Conservation (phyloP, 2,888 invertebrate genomes). For the Leptinotarsa juncta region DNA sequence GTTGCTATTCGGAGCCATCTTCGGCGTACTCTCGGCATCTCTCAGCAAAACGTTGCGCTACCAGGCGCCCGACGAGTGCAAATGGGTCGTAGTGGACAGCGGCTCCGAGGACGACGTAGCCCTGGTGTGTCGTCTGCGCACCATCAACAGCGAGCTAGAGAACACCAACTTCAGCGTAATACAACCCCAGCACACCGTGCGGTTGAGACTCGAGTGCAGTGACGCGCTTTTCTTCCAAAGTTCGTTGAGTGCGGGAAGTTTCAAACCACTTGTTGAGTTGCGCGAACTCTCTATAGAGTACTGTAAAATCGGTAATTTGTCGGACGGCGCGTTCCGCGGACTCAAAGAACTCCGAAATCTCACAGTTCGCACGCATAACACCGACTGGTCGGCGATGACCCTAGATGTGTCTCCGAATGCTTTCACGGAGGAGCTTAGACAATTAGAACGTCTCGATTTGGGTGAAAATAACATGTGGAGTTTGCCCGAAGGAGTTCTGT, state of each 20-base stretch:
- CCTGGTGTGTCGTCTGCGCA: constrained; percentile 78
- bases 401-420: constrained; percentile 80
- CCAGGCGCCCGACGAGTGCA: constrained; percentile 85
- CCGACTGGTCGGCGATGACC: constrained; percentile 85
- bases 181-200: constrained; percentile 83
- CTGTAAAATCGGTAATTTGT: constrained; percentile 85
- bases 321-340: constrained; percentile 85
- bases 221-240: constrained; percentile 85
- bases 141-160: constrained; percentile 85
- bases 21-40: constrained; percentile 72
- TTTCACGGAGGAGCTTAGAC: constrained; percentile 79
- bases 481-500: constrained; percentile 81
- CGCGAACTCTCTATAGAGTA: constrained; percentile 83
- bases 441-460: constrained; percentile 79
- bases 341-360: constrained; percentile 82
- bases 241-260: constrained; percentile 81
- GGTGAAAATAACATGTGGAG: constrained; percentile 86
- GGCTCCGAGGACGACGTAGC: constrained; percentile 75
- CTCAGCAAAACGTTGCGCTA: constrained; percentile 75
- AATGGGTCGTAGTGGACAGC: constrained; percentile 79
- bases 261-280: constrained; percentile 79
- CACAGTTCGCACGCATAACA: constrained; percentile 85
- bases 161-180: constrained; percentile 87
- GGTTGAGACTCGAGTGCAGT: constrained; percentile 82
- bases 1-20: constrained; percentile 71